A percentile compares a stretch with the other conserved stretches of the same genome.
These are phyloP conservation scores for Neolamprologus sp. DNA, from an alignment of 2,113 vertebrate genomes.

Conservation along the genomic window DNA sequence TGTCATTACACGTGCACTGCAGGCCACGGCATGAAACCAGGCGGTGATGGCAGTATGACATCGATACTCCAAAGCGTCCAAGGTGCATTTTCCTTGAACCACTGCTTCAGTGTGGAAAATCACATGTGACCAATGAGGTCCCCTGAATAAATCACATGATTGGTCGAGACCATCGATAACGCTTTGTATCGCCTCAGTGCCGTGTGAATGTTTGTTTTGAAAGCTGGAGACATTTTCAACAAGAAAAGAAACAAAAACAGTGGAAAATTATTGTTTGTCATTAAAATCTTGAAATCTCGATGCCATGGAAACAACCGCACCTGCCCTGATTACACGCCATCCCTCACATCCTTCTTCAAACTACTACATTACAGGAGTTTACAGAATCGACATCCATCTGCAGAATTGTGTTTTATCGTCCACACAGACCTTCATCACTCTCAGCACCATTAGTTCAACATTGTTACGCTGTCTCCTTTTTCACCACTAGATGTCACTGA, in stretches of 20 bases:
- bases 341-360: background rate
- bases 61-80: background rate
- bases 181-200: background rate
- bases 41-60: background rate
- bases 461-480: background rate
- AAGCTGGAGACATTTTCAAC: background rate
- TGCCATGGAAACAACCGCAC: background rate
- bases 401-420: background rate
- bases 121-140: background rate
- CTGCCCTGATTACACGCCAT: background rate
- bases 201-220: background rate
- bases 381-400: background rate
- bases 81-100: background rate
- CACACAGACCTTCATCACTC: rapidly evolving
- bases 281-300: background rate
- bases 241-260: background rate
- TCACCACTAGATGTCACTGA: background rate
- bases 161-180: background rate
- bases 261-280: background rate
- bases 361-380: background rate
- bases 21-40: background rate
- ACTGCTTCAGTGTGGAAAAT: background rate
- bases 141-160: background rate
- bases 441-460: background rate
- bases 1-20: background rate